phyloP scores from a whole-genome alignment of 2,113 vertebrate species.

The Microcebus jonahi region DNA sequence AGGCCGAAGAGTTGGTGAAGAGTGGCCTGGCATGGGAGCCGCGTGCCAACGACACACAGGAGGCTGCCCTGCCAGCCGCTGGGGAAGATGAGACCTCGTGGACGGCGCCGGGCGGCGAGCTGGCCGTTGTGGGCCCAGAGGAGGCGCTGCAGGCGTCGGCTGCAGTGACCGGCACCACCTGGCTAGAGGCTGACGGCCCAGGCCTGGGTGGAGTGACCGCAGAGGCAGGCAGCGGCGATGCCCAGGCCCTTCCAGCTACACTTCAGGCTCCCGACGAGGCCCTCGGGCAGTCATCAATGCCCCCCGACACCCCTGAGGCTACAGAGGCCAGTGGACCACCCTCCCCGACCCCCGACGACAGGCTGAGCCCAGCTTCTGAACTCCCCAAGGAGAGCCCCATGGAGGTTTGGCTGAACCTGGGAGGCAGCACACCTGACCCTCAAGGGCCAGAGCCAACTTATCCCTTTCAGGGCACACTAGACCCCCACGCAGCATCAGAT shows the following conservation, averaged over 20 bases:
- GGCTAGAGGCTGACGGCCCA: slow-evolving; percentile 72
- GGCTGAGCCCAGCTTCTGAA: not conserved
- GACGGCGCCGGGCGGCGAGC: slow-evolving; percentile 23
- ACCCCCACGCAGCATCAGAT: slow-evolving; percentile 75
- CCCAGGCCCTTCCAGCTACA: slow-evolving; percentile 43
- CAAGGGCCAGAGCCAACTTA: slow-evolving; percentile 59
- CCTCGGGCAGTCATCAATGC: not conserved
- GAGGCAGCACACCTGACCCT: slow-evolving; percentile 65
- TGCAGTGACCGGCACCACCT: slow-evolving; percentile 53
- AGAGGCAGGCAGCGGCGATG: slow-evolving; percentile 89
- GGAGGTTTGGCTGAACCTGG: slow-evolving; percentile 63
- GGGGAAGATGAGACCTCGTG: not conserved
- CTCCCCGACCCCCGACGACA: not conserved
- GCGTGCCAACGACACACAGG: slow-evolving; percentile 37
- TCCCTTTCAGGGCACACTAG: slow-evolving; percentile 69
- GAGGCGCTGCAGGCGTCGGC: slow-evolving; percentile 73
- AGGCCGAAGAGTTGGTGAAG: slow-evolving; percentile 39
- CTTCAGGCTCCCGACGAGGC: slow-evolving; percentile 17
- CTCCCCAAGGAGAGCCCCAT: slow-evolving; percentile 76
- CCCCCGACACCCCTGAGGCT: slow-evolving; percentile 73
- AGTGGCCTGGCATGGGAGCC: slow-evolving; percentile 26
- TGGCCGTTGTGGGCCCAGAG: not conserved
- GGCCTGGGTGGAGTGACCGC: slow-evolving; percentile 81
- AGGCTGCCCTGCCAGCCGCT: not conserved
- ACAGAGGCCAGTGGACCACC: not conserved